Evolutionary conservation across 2,888 invertebrate genomes (phyloP), one percentile per base, ranked within the genome.

Genomic region (Rhagonycha fulva): DNA sequence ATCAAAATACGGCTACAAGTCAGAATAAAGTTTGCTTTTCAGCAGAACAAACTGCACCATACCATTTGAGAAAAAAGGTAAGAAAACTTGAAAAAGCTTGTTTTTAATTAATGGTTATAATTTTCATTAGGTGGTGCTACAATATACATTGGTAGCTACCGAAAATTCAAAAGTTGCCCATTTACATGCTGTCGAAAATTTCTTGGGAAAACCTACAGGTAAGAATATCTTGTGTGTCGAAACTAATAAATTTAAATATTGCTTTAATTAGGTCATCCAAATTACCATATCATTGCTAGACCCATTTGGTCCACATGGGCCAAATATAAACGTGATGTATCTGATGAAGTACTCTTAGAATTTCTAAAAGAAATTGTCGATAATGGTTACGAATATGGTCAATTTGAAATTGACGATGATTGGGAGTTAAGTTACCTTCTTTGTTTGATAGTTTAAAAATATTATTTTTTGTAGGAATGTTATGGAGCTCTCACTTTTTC

Each of bases 251-350:
- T 2, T 63, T 19, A 23, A 63, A 14, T 19, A 11, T 24, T 12
- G 4, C 67, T 14, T 63, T 12, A 74, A 78, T 5, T 32, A 84
- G 85, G 83, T 14, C 82, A 91, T 70, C 95, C 95, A 0, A 92
- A 93, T 82, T 88, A 89, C 74, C 88, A 91, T 70, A 94, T 96
- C 92, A 91, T 97, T 26, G 88, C 89, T 71, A 90, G 94, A 85
- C 97, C 97, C 0, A 92, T 97, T 75, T 97, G 96, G 96, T 96
- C 96, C 0, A 96, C 96, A 0, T 96, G 96, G 95, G 95, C 95
- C 0, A 90, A 92, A 77, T 95, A 94, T 84, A 92, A 92, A 81
- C 88, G 90, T 1, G 89, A 91, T 78, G 92, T 97, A 1, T 91
- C 91, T 78, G 93, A 95, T 78, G 81, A 85, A 0, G 87, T 88